Evolutionary conservation across 2,113 vertebrate genomes (phyloP).

Genomic region (Sapayoa aenigma): DNA sequence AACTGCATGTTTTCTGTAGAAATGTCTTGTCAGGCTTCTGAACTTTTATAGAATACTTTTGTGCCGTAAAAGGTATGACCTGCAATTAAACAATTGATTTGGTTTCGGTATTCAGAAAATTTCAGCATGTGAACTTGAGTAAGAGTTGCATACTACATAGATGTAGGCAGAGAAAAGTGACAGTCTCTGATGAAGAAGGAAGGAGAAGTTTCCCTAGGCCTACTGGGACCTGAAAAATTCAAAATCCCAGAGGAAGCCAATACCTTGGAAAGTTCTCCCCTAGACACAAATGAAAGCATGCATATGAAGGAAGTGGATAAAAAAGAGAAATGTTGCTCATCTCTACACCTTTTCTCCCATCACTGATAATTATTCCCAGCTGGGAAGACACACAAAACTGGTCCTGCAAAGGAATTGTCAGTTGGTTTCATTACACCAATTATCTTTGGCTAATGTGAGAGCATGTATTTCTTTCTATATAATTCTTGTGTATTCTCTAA

Average conservation of each 20-base stretch:
- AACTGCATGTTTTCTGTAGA: not conserved
- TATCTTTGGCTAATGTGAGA: not conserved
- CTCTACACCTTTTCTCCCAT: not conserved
- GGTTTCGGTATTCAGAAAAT: slow-evolving; percentile 9
- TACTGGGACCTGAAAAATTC: not conserved
- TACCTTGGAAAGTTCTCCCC: not conserved
- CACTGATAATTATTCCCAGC: not conserved
- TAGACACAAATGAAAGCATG: not conserved
- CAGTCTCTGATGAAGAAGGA: not conserved
- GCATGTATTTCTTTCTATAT: not conserved
- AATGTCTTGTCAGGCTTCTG: not conserved
- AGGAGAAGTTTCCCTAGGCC: not conserved
- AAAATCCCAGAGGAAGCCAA: not conserved
- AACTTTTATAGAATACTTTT: not conserved
- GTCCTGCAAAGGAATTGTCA: not conserved
- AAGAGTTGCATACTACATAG: not conserved
- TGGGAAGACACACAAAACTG: not conserved
- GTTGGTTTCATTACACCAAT: not conserved
- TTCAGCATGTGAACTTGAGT: not conserved
- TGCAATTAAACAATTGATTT: slow-evolving; percentile 15
- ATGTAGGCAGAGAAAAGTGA: not conserved
- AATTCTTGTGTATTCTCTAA: not conserved
- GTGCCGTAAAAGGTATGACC: not conserved
- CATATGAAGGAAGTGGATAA: not conserved
- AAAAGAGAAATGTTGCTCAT: not conserved